A percentile compares a stretch with the other conserved stretches of the same genome.
Evolutionary conservation across 2,797 vertebrate genomes (phyloP).

Genomic region (Ciconia nigra): DNA sequence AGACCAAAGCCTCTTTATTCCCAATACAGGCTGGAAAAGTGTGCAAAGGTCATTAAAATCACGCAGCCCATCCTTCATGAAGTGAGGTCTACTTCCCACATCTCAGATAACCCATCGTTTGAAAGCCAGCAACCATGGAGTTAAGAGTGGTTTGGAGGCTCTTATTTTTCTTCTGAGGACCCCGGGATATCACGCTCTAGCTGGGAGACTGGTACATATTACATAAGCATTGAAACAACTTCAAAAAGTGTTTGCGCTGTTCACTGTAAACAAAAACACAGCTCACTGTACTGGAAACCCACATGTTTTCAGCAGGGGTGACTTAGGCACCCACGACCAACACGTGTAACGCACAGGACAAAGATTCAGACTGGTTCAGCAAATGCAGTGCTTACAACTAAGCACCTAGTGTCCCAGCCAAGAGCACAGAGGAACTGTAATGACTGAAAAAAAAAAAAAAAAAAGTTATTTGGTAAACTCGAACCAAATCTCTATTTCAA

Average conservation of each 20-base stretch:
- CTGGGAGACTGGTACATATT: neutral
- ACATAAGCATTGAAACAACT: neutral
- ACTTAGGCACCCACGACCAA: neutral
- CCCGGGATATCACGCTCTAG: neutral
- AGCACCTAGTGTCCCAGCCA: neutral
- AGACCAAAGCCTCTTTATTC: constrained; percentile 20
- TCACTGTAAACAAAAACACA: neutral
- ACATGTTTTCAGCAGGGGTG: neutral
- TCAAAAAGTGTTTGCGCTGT: neutral
- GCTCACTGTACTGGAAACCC: neutral
- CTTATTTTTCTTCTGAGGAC: neutral
- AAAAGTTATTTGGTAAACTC: neutral
- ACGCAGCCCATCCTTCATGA: neutral
- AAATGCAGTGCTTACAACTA: neutral
- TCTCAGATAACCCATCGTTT: neutral
- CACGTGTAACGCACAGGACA: neutral
- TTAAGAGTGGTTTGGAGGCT: neutral
- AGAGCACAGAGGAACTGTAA: neutral
- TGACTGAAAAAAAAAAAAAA: neutral
- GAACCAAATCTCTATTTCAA: neutral
- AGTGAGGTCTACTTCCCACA: neutral
- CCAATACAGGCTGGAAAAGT: neutral
- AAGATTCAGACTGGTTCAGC: neutral
- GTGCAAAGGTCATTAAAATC: neutral
- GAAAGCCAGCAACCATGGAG: neutral